These are phyloP conservation scores for Charadrius vociferus DNA, from an alignment of 2,113 vertebrate species.

Conservation along the genomic window DNA sequence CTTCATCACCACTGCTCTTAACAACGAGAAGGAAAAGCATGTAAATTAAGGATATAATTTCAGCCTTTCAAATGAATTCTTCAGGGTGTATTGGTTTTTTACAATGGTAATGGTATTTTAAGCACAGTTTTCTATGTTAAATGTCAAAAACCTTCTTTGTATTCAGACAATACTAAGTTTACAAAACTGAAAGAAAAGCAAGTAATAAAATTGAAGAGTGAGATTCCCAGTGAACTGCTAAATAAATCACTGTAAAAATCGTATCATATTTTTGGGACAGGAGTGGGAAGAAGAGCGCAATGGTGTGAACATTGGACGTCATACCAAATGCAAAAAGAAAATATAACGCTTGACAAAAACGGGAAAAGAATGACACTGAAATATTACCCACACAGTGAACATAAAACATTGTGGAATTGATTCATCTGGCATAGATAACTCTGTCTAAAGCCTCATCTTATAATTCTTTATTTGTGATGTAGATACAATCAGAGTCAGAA, in stretches of 20 bases:
- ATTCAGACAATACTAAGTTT: not conserved
- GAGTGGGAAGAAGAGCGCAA: not conserved
- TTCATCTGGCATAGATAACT: not conserved
- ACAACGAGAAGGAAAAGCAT: not conserved
- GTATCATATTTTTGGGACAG: not conserved
- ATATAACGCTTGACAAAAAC: not conserved
- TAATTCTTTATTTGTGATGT: not conserved
- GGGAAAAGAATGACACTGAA: not conserved
- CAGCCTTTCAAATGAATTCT: not conserved
- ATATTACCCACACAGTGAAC: not conserved
- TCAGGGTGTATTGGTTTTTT: not conserved
- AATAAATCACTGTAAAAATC: constrained; percentile 17
- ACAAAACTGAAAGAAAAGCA: not conserved
- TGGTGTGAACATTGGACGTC: not conserved
- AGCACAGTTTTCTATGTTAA: constrained; percentile 8
- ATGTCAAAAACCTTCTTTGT: not conserved
- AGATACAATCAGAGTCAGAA: not conserved
- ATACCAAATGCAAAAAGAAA: not conserved
- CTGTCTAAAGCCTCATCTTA: not conserved
- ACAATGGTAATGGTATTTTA: constrained; percentile 1
- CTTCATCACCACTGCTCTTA: not conserved
- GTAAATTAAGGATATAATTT: constrained; percentile 31
- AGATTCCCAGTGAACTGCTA: not conserved
- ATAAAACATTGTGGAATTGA: not conserved
- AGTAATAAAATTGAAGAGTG: not conserved